A percentile compares a stretch with the other conserved stretches of the same genome.
These are phyloP conservation scores for Panthera leo DNA, from an alignment of 2,113 vertebrate genomes.

Conservation along the genomic window DNA sequence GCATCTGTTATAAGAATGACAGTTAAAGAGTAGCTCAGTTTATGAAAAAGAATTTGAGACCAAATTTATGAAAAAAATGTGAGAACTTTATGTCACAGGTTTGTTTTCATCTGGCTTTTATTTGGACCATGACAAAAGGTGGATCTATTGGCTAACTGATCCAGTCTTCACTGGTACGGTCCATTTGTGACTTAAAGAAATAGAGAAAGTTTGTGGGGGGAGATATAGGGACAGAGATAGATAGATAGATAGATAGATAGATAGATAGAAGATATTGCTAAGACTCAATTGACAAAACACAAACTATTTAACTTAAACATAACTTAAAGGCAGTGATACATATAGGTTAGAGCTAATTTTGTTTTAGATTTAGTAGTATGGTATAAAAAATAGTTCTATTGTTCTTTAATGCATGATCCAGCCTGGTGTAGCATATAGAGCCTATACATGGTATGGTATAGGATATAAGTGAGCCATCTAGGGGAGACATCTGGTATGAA, in stretches of 20 bases:
- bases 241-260: not conserved
- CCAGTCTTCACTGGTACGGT: not conserved
- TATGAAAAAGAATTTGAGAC: not conserved
- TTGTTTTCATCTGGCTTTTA: not conserved
- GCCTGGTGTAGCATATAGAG: too few relatives aligned
- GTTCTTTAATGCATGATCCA: not conserved
- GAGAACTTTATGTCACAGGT: not conserved
- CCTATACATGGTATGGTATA: too few relatives aligned
- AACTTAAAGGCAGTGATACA: not conserved
- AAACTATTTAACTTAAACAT: not conserved
- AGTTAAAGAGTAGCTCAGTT: not conserved
- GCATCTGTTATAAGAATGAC: not conserved
- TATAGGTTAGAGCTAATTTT: not conserved
- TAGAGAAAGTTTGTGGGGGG: not conserved
- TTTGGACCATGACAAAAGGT: not conserved
- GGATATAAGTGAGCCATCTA: not conserved
- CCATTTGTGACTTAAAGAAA: not conserved
- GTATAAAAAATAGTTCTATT: not conserved
- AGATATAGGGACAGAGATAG: not conserved
- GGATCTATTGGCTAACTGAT: not conserved
- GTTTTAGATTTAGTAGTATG: not conserved
- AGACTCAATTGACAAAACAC: not conserved
- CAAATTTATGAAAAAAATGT: not conserved
- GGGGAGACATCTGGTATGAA: not conserved
- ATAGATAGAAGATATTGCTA: not conserved